phyloP scores from a whole-genome alignment of 35 echinoderm and acorn worm species.

The Apostichopus californicus region DNA sequence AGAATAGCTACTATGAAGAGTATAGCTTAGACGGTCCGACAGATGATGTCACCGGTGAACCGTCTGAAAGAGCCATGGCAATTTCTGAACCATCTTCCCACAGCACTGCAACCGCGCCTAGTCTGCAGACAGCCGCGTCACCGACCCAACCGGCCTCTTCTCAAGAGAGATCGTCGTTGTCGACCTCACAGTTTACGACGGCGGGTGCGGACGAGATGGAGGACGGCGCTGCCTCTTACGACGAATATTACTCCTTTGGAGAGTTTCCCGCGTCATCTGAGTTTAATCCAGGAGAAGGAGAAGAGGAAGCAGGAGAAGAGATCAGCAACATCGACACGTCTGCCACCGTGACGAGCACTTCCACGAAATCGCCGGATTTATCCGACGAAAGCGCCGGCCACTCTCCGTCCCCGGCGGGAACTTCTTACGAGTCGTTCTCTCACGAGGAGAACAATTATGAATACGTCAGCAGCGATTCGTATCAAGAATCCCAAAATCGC shows the following conservation, averaged over 20 bases:
- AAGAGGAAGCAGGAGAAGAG: background rate
- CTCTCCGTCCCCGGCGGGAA: background rate
- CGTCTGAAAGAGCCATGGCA: background rate
- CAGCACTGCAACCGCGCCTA: background rate
- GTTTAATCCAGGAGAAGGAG: background rate
- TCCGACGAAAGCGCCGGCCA: background rate
- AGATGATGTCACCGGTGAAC: background rate
- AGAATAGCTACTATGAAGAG: background rate
- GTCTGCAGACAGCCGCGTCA: background rate
- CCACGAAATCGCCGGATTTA: background rate
- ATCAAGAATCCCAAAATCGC: background rate
- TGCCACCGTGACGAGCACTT: background rate
- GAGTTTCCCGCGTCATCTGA: background rate
- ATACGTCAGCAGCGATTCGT: background rate
- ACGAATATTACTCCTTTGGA: background rate
- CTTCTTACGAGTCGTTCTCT: background rate
- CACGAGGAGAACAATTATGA: background rate
- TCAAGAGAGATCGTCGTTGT: background rate
- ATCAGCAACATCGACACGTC: background rate
- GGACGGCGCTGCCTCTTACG: background rate
- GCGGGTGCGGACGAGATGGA: too few species aligned
- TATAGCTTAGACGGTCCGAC: background rate
- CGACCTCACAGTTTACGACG: too few species aligned
- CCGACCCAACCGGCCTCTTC: background rate
- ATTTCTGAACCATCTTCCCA: background rate